These are phyloP conservation scores for Cyclargus thomasi DNA, from an alignment of 1,140 invertebrate genomes.

Conservation along the genomic window DNA sequence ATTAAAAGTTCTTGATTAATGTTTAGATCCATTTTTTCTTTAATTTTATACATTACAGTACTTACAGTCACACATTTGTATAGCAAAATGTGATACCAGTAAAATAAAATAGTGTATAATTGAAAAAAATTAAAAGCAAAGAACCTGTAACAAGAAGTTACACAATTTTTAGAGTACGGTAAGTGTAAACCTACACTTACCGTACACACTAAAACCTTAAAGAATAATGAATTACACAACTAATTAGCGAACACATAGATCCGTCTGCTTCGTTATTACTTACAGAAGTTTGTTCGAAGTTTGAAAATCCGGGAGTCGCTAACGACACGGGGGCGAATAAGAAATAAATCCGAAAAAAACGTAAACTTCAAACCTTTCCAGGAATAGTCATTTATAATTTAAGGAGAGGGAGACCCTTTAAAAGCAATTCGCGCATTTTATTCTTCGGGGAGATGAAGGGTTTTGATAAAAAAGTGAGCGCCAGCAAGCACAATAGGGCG, in stretches of 20 bases:
- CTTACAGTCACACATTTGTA: too few relatives aligned
- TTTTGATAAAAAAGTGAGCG: slow-evolving; percentile 48
- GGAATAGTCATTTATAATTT: slow-evolving; percentile 42
- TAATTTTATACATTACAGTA: too few relatives aligned
- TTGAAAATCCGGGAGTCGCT: neutral
- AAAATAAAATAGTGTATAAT: too few relatives aligned
- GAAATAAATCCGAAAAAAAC: slow-evolving; percentile 31
- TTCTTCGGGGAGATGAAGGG: slow-evolving; percentile 32
- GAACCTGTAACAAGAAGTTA: too few relatives aligned
- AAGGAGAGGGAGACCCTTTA: slow-evolving; percentile 36
- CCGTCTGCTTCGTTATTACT: slow-evolving; percentile 2
- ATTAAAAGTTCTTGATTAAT: too few relatives aligned
- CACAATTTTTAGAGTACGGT: too few relatives aligned
- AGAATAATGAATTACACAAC: neutral
- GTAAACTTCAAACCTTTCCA: slow-evolving; percentile 27
- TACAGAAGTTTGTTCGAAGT: neutral
- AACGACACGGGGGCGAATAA: slow-evolving; percentile 16
- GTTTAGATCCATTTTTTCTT: too few relatives aligned
- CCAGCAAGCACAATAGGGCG: slow-evolving; percentile 42
- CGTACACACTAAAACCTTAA: neutral
- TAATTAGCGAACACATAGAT: neutral
- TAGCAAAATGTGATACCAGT: too few relatives aligned
- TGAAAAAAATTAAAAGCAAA: too few relatives aligned
- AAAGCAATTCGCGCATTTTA: slow-evolving; percentile 40
- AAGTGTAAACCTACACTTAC: too few relatives aligned